Evolutionary conservation across 2,113 vertebrate genomes (phyloP).

Genomic region (Nannospalax galili): DNA sequence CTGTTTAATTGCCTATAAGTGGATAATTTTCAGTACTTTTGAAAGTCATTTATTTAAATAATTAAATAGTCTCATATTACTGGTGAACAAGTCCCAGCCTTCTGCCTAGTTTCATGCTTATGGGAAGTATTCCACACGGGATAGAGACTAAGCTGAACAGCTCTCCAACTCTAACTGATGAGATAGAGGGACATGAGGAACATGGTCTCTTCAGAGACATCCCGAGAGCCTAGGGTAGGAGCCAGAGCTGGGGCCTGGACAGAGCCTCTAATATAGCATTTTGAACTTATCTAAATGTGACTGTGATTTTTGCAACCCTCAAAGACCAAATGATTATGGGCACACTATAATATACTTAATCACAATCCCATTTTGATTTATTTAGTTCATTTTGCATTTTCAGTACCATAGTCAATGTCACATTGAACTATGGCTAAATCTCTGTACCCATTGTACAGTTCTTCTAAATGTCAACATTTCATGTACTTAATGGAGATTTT

Average conservation of each 20-base stretch:
- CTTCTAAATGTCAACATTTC: neutral
- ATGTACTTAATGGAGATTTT: neutral
- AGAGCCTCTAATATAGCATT: neutral
- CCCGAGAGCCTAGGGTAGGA: neutral
- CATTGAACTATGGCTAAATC: neutral
- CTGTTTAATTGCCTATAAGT: neutral
- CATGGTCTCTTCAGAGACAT: neutral
- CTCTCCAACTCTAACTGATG: neutral
- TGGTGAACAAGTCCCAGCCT: neutral
- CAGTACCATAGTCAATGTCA: neutral
- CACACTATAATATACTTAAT: neutral
- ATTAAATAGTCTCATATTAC: neutral
- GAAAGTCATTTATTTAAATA: conserved; percentile 11
- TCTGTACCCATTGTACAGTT: neutral
- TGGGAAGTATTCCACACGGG: neutral
- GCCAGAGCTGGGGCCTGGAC: neutral
- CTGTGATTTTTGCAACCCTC: neutral
- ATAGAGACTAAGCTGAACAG: neutral
- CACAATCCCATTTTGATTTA: neutral
- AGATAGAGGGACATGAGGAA: neutral
- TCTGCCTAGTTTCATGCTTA: neutral
- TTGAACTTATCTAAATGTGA: neutral
- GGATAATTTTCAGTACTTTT: neutral
- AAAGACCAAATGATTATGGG: neutral
- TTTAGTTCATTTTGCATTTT: neutral